A percentile compares a stretch with the other conserved stretches of the same genome.
Conservation (phyloP, 2,888 invertebrate genomes). For the Molorchus minor region DNA sequence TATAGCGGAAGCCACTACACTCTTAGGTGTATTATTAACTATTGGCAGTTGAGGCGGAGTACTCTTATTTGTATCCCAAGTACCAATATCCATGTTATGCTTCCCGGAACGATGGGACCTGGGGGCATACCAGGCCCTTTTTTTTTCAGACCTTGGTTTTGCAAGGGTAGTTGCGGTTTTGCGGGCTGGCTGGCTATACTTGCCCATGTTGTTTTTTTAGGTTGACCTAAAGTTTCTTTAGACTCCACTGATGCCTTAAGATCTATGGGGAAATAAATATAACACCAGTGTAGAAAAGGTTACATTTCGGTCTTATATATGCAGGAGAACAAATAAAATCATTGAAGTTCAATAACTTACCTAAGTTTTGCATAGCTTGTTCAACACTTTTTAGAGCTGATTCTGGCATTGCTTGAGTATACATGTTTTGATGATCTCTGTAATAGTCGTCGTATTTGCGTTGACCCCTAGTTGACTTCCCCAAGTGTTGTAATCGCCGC, state of each 20-base stretch:
- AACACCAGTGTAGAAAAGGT: too few relatives aligned
- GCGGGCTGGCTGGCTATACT: slow-evolving; percentile 97
- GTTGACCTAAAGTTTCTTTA: slow-evolving; percentile 63
- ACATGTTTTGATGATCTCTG: slow-evolving; percentile 62
- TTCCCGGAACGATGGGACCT: slow-evolving; percentile 90
- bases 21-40: slow-evolving; percentile 39
- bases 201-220: slow-evolving; percentile 96
- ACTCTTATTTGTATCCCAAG: slow-evolving; percentile 86
- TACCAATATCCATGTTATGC: slow-evolving; percentile 93
- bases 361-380: slow-evolving; percentile 80
- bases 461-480: slow-evolving; percentile 72
- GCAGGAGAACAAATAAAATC: background rate
- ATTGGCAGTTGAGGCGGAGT: slow-evolving; percentile 65
- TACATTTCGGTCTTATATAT: too few relatives aligned
- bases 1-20: slow-evolving; percentile 43
- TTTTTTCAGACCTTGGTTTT: slow-evolving; percentile 80
- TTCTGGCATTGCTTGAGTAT: slow-evolving; percentile 61
- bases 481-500: slow-evolving; percentile 87
- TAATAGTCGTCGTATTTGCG: slow-evolving; percentile 84
- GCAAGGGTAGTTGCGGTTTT: slow-evolving; percentile 78
- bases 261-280: slow-evolving; percentile 50
- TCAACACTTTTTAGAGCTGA: slow-evolving; percentile 77
- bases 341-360: slow-evolving; percentile 46
- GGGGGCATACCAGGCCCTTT: slow-evolving; percentile 91
- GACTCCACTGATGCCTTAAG: slow-evolving; percentile 57